phyloP scores from a whole-genome alignment of 2,888 invertebrate species.

The Platerodrilus igneus region DNA sequence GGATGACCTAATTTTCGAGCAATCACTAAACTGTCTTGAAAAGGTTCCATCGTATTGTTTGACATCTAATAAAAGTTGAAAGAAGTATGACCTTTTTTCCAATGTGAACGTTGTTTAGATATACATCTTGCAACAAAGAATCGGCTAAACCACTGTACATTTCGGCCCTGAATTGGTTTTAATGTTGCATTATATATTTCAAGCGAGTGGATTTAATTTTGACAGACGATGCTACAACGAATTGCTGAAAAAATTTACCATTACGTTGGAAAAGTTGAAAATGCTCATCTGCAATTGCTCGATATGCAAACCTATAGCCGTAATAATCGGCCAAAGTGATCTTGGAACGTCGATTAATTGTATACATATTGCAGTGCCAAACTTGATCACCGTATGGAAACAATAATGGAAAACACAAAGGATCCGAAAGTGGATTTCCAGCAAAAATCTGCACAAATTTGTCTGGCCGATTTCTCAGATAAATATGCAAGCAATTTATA shows the following conservation, averaged over 20 bases:
- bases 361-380: conserved; percentile 4
- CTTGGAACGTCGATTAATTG: neutral
- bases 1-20: conserved; percentile 41
- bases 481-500: neutral
- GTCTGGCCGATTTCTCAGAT: neutral
- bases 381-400: conserved; percentile 15
- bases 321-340: conserved; percentile 6
- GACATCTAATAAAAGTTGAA: conserved; percentile 22
- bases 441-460: conserved; percentile 9
- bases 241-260: conserved; percentile 19
- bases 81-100: conserved; percentile 34
- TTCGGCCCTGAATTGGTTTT: conserved; percentile 8
- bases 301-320: conserved; percentile 5
- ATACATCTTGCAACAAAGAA: conserved; percentile 29
- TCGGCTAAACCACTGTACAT: conserved; percentile 26
- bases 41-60: conserved; percentile 38
- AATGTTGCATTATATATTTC: conserved; percentile 7
- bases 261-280: conserved; percentile 8
- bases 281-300: too few relatives aligned
- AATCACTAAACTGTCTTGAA: conserved; percentile 46
- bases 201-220: conserved; percentile 9
- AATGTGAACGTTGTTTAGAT: conserved; percentile 20
- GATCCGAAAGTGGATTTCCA: conserved; percentile 7
- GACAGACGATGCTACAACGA: conserved; percentile 10
- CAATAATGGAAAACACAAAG: conserved; percentile 13